phyloP scores from a whole-genome alignment of 1,140 invertebrate genomes.

The Cyclargus thomasi region DNA sequence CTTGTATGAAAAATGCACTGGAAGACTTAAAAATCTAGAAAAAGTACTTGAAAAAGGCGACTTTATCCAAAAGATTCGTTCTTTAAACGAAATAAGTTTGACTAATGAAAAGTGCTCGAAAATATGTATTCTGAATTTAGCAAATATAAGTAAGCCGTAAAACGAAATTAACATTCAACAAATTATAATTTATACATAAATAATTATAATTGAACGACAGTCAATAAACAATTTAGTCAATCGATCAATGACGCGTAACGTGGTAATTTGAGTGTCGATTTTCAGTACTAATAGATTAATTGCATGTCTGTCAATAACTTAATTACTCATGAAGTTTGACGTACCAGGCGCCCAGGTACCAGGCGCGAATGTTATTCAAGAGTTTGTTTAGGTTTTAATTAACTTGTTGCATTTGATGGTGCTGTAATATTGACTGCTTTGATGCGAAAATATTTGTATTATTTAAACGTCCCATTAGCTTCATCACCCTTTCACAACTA shows the following conservation, averaged over 20 bases:
- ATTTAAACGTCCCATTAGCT: too few species aligned
- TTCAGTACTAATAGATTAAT: slow-evolving; percentile 3
- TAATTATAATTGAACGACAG: background rate
- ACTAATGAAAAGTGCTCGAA: too few species aligned
- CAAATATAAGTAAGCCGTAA: background rate
- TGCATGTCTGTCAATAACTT: slow-evolving; percentile 9
- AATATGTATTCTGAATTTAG: too few species aligned
- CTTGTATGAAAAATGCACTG: too few species aligned
- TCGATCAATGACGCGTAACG: slow-evolving; percentile 3
- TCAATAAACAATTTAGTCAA: background rate
- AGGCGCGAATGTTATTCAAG: background rate
- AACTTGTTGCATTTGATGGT: too few species aligned
- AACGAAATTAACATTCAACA: background rate
- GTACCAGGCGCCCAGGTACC: background rate
- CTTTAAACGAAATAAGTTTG: too few species aligned
- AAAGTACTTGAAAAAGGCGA: too few species aligned
- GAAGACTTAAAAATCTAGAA: too few species aligned
- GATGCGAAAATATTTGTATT: too few species aligned
- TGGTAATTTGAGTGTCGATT: slow-evolving; percentile 6
- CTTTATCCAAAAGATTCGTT: too few species aligned
- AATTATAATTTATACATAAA: background rate
- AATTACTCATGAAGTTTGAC: slow-evolving; percentile 6
- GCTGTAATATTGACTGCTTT: too few species aligned
- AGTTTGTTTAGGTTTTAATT: background rate
- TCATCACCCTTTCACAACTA: too few species aligned